Conservation (phyloP, 2,113 vertebrate genomes). For the Eleginops maclovinus region DNA sequence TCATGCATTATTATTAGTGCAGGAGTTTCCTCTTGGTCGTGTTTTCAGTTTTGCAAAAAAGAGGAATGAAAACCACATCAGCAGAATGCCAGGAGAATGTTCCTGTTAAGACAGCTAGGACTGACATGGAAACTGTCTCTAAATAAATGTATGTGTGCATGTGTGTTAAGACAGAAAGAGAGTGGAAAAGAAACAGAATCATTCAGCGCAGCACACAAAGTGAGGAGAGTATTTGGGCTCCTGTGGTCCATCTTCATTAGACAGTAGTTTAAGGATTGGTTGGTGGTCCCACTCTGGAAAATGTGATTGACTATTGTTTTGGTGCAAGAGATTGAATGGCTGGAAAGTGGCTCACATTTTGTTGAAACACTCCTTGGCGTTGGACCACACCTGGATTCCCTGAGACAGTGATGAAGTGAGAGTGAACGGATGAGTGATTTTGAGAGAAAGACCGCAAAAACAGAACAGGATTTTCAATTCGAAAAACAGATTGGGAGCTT, state of each 20-base stretch:
- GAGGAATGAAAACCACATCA: neutral
- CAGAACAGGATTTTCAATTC: neutral
- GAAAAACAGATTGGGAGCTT: neutral
- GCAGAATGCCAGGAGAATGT: slow-evolving; percentile 1
- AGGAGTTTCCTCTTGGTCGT: slow-evolving; percentile 1
- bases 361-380: slow-evolving; percentile 96
- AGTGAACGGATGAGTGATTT: neutral
- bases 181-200: slow-evolving; percentile 4
- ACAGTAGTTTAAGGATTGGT: slow-evolving; percentile 7
- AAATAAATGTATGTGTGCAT: neutral
- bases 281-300: slow-evolving; percentile 29
- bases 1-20: neutral
- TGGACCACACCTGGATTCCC: slow-evolving; percentile 97
- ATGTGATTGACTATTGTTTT: slow-evolving; percentile 22
- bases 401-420: slow-evolving; percentile 64
- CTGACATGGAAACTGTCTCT: neutral
- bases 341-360: slow-evolving; percentile 89
- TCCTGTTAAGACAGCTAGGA: slow-evolving; percentile 22
- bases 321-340: slow-evolving; percentile 25
- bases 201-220: slow-evolving; percentile 22
- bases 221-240: slow-evolving; percentile 35
- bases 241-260: neutral
- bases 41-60: slow-evolving; percentile 3
- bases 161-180: neutral
- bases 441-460: neutral